A percentile compares a stretch with the other conserved stretches of the same genome.
phyloP scores from a whole-genome alignment of 2,888 invertebrate genomes.

The Xylophagus ater region DNA sequence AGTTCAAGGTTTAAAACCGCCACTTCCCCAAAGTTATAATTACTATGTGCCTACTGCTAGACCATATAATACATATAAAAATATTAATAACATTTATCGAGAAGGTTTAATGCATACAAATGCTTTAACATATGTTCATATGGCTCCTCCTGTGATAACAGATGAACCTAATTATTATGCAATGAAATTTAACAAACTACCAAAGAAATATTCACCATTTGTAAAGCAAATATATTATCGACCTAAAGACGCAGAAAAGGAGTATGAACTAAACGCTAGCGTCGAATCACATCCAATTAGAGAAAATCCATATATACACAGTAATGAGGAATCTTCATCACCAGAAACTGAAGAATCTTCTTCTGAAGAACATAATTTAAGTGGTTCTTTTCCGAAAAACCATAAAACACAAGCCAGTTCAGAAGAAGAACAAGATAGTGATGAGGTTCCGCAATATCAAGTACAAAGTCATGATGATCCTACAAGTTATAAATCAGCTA shows the following conservation, averaged over 20 bases:
- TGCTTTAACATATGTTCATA: no score
- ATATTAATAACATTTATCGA: no score
- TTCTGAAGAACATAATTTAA: background rate
- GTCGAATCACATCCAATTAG: no score
- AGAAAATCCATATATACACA: no score
- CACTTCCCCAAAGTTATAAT: no score
- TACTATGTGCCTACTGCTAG: no score
- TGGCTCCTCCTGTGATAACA: background rate
- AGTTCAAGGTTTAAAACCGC: no score
- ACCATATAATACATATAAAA: no score
- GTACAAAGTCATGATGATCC: slow-evolving; percentile 17
- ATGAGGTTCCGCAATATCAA: slow-evolving; percentile 23
- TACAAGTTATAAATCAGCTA: slow-evolving; percentile 21
- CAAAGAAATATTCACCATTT: slow-evolving; percentile 32
- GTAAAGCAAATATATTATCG: slow-evolving; percentile 30
- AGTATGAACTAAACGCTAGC: no score
- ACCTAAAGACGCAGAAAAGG: background rate
- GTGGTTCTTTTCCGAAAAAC: slow-evolving; percentile 16
- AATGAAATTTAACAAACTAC: slow-evolving; percentile 33
- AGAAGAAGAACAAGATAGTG: background rate
- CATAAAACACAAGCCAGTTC: background rate
- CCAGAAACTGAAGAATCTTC: background rate
- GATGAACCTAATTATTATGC: slow-evolving; percentile 27
- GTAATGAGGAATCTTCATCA: slow-evolving; percentile 14
- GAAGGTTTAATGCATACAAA: no score